Percentiles rank a stretch among this genome's conserved stretches.
Conservation (phyloP, 2,888 invertebrate species). For the Gisinianus flammeolus region DNA sequence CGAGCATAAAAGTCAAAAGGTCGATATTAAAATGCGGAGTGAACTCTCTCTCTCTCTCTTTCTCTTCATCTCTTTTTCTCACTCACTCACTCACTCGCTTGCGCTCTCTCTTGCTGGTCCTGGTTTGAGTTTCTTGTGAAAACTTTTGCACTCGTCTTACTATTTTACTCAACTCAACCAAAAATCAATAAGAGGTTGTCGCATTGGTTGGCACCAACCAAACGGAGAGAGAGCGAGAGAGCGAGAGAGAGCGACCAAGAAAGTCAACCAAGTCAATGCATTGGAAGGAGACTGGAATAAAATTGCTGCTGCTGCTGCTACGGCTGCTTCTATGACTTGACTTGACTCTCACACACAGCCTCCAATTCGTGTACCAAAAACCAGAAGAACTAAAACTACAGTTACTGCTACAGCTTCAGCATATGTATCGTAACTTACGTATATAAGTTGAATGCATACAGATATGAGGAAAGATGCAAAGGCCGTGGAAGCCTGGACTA, state of each 20-base stretch:
- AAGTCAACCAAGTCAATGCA: conserved; percentile 13
- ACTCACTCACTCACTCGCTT: background rate
- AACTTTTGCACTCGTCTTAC: background rate
- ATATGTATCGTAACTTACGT: too few species aligned
- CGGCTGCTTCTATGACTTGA: too few species aligned
- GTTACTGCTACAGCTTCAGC: too few species aligned
- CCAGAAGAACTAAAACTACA: too few species aligned
- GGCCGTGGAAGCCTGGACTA: background rate
- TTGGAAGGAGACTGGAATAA: background rate
- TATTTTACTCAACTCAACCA: conserved; percentile 23
- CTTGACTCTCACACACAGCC: too few species aligned
- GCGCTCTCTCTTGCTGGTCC: background rate
- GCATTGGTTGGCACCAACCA: conserved; percentile 17
- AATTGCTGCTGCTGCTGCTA: background rate
- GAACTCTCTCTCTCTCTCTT: background rate
- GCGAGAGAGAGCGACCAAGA: background rate
- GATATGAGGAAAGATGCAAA: background rate
- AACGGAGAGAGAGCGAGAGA: background rate
- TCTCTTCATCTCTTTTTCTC: background rate
- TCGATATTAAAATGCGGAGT: conserved; percentile 16
- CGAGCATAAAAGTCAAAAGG: conserved; percentile 26
- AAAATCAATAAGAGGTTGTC: conserved; percentile 37
- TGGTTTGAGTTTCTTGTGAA: conserved; percentile 6
- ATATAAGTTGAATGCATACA: background rate
- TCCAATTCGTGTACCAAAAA: too few species aligned